Base-by-base conservation (phyloP, 2,888 invertebrate species). In the Torymus texanus region DNA sequence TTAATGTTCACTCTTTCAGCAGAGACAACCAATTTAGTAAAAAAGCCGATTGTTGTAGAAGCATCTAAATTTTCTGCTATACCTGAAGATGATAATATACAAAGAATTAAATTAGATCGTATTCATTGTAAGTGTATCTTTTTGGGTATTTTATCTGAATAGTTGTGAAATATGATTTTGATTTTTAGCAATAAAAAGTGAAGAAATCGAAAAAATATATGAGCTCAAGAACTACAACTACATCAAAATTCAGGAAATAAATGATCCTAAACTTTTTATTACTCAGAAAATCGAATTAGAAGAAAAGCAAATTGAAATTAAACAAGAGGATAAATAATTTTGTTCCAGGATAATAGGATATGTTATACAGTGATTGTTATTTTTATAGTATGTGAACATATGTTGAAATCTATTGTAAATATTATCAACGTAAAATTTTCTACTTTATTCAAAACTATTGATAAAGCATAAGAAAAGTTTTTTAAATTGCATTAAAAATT, bases 181-280 rank as follows among this genome's bases (percentile, higher is more conserved):
- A 11, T 80, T 82, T 80, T 0, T n/a, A 83, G 83, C 78, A 29
- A 76, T 80, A 5, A 41, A 75, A n/a, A 78, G 10, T 10, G 67
- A 75, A 3, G 86, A 86, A 50, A 74, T 81, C 1, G 75, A 78
- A 5, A 73, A 75, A 63, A 85, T 87, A 65, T 88, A 88, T 78
- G 85, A 88, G 70, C 59, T 81, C 73, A 88, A 88, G 79, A 88
- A 88, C 82, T 88, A 88, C 63, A 75, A 82, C 1, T 84, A 88
- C 66, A 75, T 87, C 10, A 81, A 81, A 21, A 78, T 83, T 0
- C 75, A 82, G 11, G 77, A 84, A 12, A 82, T 82, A 16, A 82
- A 80, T 56, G 67, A 82, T 3, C 12, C 8, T 0, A 80, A 68
- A 58, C 18, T 10, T 1, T 73, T 66, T 5, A 21, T 29, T 14